Conservation (phyloP, 2,888 invertebrate species). For the Meloe dianella region DNA sequence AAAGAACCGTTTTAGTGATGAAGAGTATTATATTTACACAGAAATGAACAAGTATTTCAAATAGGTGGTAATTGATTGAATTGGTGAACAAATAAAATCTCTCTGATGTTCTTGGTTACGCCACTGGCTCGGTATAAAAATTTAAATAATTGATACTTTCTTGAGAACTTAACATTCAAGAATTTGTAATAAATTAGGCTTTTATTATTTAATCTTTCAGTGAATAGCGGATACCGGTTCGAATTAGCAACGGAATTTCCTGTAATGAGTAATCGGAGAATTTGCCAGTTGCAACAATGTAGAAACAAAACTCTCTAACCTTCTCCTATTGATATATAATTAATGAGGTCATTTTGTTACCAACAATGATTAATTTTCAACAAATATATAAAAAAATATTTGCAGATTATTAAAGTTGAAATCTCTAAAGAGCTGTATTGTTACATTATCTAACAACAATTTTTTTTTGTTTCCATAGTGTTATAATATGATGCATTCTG, state of each 20-base stretch:
- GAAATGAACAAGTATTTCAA: no score
- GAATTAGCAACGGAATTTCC: conserved; percentile 8
- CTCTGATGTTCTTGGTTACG: background rate
- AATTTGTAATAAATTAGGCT: background rate
- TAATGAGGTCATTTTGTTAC: background rate
- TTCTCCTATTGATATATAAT: background rate
- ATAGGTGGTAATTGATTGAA: no score
- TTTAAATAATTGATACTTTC: background rate
- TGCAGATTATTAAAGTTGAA: conserved; percentile 17
- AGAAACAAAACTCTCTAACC: background rate
- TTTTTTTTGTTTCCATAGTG: conserved; percentile 19
- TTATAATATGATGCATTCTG: conserved; percentile 18
- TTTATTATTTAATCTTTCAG: background rate
- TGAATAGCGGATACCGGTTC: background rate
- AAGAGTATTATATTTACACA: no score
- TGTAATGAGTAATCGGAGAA: conserved; percentile 3
- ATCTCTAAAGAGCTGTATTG: conserved; percentile 20
- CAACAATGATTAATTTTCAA: background rate
- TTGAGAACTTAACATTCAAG: background rate
- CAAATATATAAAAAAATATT: background rate
- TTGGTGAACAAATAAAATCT: no score
- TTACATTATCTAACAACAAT: conserved; percentile 11
- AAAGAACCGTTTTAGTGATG: no score
- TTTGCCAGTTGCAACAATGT: background rate
- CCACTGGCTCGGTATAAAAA: background rate